These are phyloP conservation scores for Caiman crocodilus DNA, from an alignment of 2,797 vertebrate genomes.

Conservation along the genomic window DNA sequence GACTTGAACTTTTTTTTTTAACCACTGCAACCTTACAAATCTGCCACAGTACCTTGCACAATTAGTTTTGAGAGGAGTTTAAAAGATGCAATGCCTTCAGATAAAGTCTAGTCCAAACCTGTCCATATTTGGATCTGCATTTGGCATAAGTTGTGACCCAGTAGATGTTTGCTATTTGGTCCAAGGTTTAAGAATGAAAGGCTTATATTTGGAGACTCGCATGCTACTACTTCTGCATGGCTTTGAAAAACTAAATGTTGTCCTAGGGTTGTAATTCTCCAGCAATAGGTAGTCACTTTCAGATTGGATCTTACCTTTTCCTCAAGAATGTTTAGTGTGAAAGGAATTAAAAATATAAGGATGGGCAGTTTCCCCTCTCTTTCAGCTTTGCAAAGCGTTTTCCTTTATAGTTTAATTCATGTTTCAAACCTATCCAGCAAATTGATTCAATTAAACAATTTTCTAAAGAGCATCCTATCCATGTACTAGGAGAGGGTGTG, in stretches of 20 bases:
- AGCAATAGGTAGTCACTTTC: not conserved
- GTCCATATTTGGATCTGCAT: not conserved
- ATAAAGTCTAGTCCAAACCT: not conserved
- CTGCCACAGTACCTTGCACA: not conserved
- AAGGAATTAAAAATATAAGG: not conserved
- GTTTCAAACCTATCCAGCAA: slow-evolving; percentile 15
- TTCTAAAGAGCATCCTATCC: not conserved
- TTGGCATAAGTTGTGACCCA: not conserved
- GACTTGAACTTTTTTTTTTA: not conserved
- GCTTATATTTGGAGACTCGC: not conserved
- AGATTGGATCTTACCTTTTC: not conserved
- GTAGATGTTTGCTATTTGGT: not conserved
- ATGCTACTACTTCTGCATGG: not conserved
- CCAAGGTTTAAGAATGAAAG: not conserved
- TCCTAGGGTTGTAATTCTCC: not conserved
- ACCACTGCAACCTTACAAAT: not conserved
- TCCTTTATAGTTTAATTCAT: not conserved
- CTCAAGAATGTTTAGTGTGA: not conserved
- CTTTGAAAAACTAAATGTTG: accelerated
- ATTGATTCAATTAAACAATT: not conserved
- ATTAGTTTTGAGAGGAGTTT: too few species aligned
- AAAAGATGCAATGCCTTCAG: not conserved
- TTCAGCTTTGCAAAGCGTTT: not conserved
- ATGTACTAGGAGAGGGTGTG: not conserved
- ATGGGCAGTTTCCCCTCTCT: not conserved